Evolutionary conservation across 64 coral and sea anemone genomes (phyloP), one percentile per base, ranked within the genome.

Genomic region (Dendronephthya gigantea): DNA sequence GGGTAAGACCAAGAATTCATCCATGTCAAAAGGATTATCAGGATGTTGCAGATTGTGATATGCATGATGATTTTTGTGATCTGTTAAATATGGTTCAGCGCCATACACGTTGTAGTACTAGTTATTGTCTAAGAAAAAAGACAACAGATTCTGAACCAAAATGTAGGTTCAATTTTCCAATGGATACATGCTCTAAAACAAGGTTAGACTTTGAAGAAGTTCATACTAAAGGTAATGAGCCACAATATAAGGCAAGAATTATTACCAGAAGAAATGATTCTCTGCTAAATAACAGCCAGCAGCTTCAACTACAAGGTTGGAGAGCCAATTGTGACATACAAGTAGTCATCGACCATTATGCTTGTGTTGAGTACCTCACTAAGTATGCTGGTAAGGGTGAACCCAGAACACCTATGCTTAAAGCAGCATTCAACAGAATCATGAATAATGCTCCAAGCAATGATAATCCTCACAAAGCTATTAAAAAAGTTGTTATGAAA

Each of bases 11-110:
- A 62, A 51, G 58, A 30, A 43, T 22, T 86, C 84, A 86, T 86
- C 84, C 84, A 62, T 86, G 41, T 45, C 41, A 45, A 45, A 45
- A 45, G 41, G 4, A 45, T 45, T 45, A 45, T 45, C 41, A 45
- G 84, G 84, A 86, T 52, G 68, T 86, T 56, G 29, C 55, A 62
- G 56, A 68, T 17, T 17, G 55, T 62, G 84, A 86, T 36, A 27
- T 36, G 41, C 84, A 86, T 25, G 56, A 68, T 39, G 56, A 68
- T 86, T 86, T 35, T 86, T 56, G 49, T 36, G 40, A 86, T 40
- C 66, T 68, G 33, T 69, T 86, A 86, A 86, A 86, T 51, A 86
- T 86, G 56, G 84, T 86, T 68, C 84, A 86, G 56, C 49, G 34
- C 5, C 84, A 85, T 14, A 85, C 84, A 51, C 52, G 84, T 39